Percentiles rank a stretch among this genome's conserved stretches.
Conservation (phyloP, 1,140 invertebrate genomes). For the Venturia canescens region DNA sequence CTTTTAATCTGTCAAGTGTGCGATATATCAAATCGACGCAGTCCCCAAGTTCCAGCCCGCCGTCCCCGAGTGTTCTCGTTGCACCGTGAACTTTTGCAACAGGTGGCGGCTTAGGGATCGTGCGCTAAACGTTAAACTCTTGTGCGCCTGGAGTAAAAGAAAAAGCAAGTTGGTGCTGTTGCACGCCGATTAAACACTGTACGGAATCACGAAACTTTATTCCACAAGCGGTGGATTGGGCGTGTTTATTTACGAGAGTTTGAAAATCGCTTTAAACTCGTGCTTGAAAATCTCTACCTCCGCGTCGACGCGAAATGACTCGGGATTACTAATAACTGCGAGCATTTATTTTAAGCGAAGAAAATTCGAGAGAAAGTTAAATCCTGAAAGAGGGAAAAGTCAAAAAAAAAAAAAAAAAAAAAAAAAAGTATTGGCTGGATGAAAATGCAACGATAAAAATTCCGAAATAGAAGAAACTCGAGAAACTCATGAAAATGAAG, state of each 20-base stretch:
- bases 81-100: conserved; percentile 6
- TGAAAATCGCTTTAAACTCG: no score
- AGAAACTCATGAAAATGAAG: no score
- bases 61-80: background rate
- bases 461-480: background rate
- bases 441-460: no score
- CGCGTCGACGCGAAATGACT: no score
- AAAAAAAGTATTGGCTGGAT: background rate
- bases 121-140: background rate
- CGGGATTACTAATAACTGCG: no score
- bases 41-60: background rate
- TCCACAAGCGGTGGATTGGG: no score
- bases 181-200: background rate
- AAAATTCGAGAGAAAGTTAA: background rate
- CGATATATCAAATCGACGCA: background rate
- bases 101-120: background rate
- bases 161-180: background rate
- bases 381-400: background rate
- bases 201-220: no score
- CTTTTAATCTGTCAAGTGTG: background rate
- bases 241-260: no score
- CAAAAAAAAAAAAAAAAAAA: background rate
- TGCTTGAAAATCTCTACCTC: no score
- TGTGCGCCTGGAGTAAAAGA: background rate
- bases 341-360: background rate